phyloP scores from a whole-genome alignment of 2,113 vertebrate genomes.

The Triplophysa siluroides region DNA sequence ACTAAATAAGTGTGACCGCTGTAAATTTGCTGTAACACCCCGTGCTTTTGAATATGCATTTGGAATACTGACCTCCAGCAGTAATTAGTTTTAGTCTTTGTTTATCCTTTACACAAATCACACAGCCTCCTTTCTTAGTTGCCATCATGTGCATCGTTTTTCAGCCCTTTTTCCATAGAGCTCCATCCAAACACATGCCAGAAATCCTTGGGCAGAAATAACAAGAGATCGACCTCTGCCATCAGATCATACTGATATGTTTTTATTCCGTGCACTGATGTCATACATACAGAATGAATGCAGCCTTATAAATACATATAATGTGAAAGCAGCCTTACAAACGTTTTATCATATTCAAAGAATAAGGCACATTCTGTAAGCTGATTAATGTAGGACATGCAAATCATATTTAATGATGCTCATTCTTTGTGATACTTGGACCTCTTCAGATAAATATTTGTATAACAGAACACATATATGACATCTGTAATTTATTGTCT shows the following conservation, averaged over 20 bases:
- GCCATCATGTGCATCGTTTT: slow-evolving; percentile 9
- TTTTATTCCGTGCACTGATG: neutral
- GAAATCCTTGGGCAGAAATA: slow-evolving; percentile 41
- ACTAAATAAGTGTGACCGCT: slow-evolving; percentile 75
- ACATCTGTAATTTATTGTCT: too few relatives aligned
- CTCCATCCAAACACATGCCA: neutral
- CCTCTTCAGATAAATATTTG: neutral
- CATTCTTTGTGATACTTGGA: neutral
- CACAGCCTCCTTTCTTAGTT: slow-evolving; percentile 51
- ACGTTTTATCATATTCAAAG: neutral
- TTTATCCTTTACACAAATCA: slow-evolving; percentile 72
- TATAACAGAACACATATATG: too few relatives aligned
- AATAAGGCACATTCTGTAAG: neutral
- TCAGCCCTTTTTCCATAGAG: neutral
- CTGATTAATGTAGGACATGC: too few relatives aligned
- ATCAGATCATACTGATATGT: slow-evolving; percentile 2
- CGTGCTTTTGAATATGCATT: slow-evolving; percentile 69
- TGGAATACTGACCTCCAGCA: slow-evolving; percentile 73
- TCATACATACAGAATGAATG: neutral
- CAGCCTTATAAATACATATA: neutral
- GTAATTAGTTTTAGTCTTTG: slow-evolving; percentile 76
- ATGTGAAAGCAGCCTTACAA: neutral
- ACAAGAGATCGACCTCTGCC: slow-evolving; percentile 33
- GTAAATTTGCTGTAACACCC: slow-evolving; percentile 67
- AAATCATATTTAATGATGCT: neutral